Percentiles rank a stretch among this genome's conserved stretches.
Conservation (phyloP, 1,140 invertebrate genomes). For the Gryllus bimaculatus region DNA sequence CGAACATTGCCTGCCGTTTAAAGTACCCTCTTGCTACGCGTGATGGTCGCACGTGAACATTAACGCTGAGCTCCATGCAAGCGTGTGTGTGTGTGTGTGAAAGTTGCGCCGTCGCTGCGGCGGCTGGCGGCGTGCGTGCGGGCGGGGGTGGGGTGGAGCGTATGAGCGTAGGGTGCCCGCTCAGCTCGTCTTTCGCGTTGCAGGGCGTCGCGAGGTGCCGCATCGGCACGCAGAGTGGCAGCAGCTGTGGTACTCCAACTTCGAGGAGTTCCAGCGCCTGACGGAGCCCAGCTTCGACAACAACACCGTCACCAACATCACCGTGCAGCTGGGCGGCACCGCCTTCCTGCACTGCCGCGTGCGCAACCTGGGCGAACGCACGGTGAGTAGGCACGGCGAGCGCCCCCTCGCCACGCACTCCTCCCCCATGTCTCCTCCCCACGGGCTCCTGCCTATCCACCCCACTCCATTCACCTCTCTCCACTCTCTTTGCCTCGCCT, state of each 20-base stretch:
- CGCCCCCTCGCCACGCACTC: no score
- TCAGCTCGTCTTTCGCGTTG: constrained; percentile 18
- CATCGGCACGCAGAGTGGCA: constrained; percentile 28
- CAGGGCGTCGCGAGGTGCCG: constrained; percentile 28
- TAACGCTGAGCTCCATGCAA: neutral
- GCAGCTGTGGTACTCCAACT: constrained; percentile 35
- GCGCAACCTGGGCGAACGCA: constrained; percentile 52
- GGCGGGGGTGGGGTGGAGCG: neutral
- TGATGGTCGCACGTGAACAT: no score
- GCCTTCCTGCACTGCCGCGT: constrained; percentile 76
- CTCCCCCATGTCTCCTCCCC: no score
- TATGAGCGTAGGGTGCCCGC: neutral
- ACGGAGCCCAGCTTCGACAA: constrained; percentile 43
- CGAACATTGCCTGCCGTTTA: no score
- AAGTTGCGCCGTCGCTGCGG: no score
- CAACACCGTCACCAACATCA: constrained; percentile 64
- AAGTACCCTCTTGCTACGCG: no score
- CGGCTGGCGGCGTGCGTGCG: no score
- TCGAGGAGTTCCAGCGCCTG: constrained; percentile 32
- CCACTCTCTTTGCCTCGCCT: no score
- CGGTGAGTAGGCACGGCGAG: constrained; percentile 35
- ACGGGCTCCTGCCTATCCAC: no score
- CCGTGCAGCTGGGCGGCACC: constrained; percentile 70
- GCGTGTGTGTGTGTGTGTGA: neutral
- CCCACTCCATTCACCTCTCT: no score